Conservation (phyloP, 2,797 vertebrate species). For the Hylomyscus alleni region DNA sequence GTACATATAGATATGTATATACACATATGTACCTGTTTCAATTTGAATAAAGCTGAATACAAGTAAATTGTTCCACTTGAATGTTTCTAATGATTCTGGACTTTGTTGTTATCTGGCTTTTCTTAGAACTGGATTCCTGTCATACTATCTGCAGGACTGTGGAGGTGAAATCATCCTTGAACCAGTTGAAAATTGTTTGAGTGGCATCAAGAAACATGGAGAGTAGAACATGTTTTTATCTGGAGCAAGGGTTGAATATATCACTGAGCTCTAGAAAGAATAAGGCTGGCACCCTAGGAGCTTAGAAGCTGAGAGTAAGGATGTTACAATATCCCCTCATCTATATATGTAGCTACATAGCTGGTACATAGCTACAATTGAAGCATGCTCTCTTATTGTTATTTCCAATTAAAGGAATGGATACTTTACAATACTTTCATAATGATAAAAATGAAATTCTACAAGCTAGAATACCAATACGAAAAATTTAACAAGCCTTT, state of each 20-base stretch:
- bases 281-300: background rate
- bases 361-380: background rate
- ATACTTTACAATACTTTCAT: constrained; percentile 58
- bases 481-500: constrained; percentile 62
- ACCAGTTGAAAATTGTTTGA: background rate
- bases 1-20: too few species aligned
- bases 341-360: background rate
- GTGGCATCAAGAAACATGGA: background rate
- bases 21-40: background rate
- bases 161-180: background rate
- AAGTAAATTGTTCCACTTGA: constrained; percentile 31
- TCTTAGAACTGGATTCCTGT: background rate
- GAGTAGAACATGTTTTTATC: background rate
- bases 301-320: background rate
- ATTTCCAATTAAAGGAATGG: constrained; percentile 59
- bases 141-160: background rate
- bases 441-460: constrained; percentile 74
- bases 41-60: background rate
- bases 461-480: constrained; percentile 64
- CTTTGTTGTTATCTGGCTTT: constrained; percentile 12
- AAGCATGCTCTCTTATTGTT: constrained; percentile 44
- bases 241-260: background rate
- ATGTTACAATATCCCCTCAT: background rate
- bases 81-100: constrained; percentile 38
- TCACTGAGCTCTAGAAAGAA: background rate